Base-by-base conservation (phyloP, 2,888 invertebrate species). In the Parochlus steinenii region DNA sequence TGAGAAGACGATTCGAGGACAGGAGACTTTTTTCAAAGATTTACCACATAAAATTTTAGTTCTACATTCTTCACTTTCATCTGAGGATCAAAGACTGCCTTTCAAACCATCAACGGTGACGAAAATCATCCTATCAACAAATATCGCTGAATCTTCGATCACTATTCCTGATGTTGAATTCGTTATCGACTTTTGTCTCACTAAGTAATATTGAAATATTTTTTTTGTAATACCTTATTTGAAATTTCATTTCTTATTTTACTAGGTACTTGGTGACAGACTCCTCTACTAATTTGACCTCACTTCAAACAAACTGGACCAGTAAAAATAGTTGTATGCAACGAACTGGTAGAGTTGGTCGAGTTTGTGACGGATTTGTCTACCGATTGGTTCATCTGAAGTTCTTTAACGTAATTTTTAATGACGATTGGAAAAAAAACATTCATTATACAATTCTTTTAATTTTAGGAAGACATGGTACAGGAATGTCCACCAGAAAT, bases 221-320 rank as follows among this genome's bases (percentile, higher is more conserved):
- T 26, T 46, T 38, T 55, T 58, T 28, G 53, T 80, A n/a, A n/a
- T n/a, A n/a, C n/a, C n/a, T n/a, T n/a, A n/a, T n/a, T n/a, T n/a
- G n/a, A n/a, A 92, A 95, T 31, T 78, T 95, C 47, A 95, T 95
- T 59, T 93, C 86, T 57, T 93, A 93, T 56, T 62, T 92, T 40
- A 85, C 85, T 39, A 93, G 92, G 62, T 68, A 71, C 22, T 56
- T 89, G 46, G 64, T 76, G 5, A 73, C 76, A 32, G 85, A 93
- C 52, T 61, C 68, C 2, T 58, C 62, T 1, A 82, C 87, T 0
- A 85, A 83, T 61, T 53, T 55, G 12, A 49, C 49, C 1, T 49
- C 74, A 31, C 65, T 95, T 29, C 71, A 77, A 47, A 51, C 90
- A 42, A 63, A 68, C 39, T 95, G 93, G 93, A 87, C 92, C 0